Evolutionary conservation across 2,888 invertebrate species (phyloP).

Genomic region (Galerucella calmariensis): DNA sequence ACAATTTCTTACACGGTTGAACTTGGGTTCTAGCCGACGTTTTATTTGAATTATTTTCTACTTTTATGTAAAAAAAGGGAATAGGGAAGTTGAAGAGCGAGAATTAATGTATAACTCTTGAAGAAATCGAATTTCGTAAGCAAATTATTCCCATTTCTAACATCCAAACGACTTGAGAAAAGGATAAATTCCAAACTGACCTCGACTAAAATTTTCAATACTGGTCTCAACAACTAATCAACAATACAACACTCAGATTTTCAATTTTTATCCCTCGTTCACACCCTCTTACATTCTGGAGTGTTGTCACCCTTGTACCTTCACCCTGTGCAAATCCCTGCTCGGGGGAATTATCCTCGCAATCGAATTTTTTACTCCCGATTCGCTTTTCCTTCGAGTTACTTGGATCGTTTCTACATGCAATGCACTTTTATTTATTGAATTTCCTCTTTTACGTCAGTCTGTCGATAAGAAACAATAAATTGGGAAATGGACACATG

Average conservation of each 20-base stretch:
- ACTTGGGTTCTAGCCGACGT: too few species aligned
- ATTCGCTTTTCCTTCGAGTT: conserved; percentile 12
- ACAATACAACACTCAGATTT: background rate
- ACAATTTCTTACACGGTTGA: too few species aligned
- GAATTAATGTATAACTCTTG: background rate
- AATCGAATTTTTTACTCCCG: conserved; percentile 20
- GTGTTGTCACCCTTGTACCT: conserved; percentile 15
- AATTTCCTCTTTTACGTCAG: conserved; percentile 10
- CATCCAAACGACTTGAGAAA: background rate
- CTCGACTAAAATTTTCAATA: background rate
- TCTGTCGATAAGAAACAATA: conserved; percentile 1
- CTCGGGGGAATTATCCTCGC: conserved; percentile 18
- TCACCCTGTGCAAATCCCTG: conserved; percentile 16
- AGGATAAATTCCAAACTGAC: background rate
- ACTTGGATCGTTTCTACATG: conserved; percentile 11
- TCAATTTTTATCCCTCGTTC: conserved; percentile 11
- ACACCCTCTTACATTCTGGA: conserved; percentile 16
- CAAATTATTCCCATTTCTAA: background rate
- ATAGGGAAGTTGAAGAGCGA: too few species aligned
- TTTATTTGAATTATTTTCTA: too few species aligned
- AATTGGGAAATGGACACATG: background rate
- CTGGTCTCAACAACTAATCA: conserved; percentile 10
- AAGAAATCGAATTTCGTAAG: too few species aligned
- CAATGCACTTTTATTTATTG: conserved; percentile 13
- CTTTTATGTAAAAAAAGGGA: too few species aligned